Conservation (phyloP, 2,113 vertebrate species). For the Prolemur simus region DNA sequence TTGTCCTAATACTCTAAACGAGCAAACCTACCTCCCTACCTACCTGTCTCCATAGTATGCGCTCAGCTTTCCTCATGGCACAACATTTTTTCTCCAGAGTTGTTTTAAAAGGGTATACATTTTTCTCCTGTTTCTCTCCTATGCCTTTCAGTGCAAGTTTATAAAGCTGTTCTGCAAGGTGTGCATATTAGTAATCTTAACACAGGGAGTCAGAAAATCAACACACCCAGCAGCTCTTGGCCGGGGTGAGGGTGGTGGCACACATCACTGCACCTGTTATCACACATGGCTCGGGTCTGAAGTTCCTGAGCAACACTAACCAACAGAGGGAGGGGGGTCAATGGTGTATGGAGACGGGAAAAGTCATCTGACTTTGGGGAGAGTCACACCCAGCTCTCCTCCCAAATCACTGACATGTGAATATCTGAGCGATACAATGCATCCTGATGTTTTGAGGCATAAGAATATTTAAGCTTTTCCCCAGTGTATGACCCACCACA, state of each 20-base stretch:
- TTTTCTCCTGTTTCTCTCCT: neutral
- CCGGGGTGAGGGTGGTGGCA: too few species aligned
- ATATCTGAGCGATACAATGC: neutral
- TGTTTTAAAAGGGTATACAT: neutral
- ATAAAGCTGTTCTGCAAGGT: neutral
- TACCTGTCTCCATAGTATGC: too few species aligned
- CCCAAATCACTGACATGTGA: neutral
- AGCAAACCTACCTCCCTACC: neutral
- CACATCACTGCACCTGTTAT: neutral
- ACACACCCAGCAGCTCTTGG: neutral
- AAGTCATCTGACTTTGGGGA: neutral
- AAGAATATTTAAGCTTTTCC: neutral
- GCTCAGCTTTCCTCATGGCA: neutral
- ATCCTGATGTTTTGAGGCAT: neutral
- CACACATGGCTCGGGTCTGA: neutral
- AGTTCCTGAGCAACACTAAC: neutral
- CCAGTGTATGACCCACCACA: accelerated
- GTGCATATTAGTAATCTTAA: neutral
- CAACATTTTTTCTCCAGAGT: neutral
- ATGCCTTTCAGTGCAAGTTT: neutral
- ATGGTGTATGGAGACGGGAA: neutral
- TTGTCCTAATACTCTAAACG: neutral
- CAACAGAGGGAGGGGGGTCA: neutral
- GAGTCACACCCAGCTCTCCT: neutral
- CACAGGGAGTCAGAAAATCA: neutral